Evolutionary conservation across 2,113 vertebrate species (phyloP).

Genomic region (Rhinolophus sinicus): DNA sequence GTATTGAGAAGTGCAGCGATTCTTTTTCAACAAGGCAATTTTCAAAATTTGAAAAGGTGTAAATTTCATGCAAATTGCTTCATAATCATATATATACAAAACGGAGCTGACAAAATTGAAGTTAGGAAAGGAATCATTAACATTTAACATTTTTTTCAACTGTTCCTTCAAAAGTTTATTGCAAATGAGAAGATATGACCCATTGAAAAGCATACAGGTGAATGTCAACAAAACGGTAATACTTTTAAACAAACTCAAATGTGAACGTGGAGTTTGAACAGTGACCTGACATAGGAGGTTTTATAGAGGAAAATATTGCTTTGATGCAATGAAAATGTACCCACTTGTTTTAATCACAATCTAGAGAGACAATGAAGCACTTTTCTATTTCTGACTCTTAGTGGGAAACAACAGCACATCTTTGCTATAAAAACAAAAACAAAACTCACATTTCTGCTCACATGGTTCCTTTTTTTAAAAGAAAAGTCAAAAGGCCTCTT

Average conservation of each 20-base stretch:
- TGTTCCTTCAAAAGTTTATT: not conserved
- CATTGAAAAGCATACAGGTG: not conserved
- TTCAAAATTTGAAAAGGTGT: conserved; percentile 84
- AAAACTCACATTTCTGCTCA: not conserved
- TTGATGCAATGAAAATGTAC: not conserved
- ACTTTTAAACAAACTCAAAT: not conserved
- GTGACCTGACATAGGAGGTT: not conserved
- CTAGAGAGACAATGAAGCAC: rapidly evolving
- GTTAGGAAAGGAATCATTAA: conserved; percentile 63
- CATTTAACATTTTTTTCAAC: not conserved
- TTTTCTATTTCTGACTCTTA: not conserved
- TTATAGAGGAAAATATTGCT: not conserved
- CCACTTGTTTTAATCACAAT: not conserved
- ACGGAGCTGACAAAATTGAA: conserved; percentile 68
- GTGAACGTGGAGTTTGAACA: not conserved
- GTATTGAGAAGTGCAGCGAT: conserved; percentile 67
- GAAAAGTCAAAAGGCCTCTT: not conserved
- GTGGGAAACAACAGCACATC: not conserved
- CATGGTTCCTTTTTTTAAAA: not conserved
- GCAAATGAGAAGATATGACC: not conserved
- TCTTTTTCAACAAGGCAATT: conserved; percentile 81
- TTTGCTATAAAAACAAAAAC: no score
- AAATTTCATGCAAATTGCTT: conserved; percentile 80
- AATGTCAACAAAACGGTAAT: not conserved
- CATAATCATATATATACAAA: conserved; percentile 74